Base-by-base conservation (phyloP, 2,797 vertebrate genomes). In the Tokudaia muenninki region DNA sequence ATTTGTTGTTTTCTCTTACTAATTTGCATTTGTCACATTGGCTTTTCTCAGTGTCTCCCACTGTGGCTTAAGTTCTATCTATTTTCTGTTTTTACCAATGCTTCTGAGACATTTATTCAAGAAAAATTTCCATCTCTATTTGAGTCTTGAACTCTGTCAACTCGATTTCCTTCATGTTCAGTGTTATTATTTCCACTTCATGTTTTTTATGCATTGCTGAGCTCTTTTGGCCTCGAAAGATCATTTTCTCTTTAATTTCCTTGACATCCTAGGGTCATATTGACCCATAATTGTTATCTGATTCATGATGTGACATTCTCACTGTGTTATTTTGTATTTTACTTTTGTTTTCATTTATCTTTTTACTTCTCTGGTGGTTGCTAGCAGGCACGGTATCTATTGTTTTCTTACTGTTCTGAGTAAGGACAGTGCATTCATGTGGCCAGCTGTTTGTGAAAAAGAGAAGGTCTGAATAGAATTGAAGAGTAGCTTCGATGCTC, bases 181-280 rank as follows among this genome's bases (percentile, higher is more conserved):
- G 2, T 79, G 86, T 90, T 89, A 10, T 29, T 78, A 47, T 93
- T 95, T 93, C 88, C 94, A 92, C 37, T 34, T 61, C 11, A 70
- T 21, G 7, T 74, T 75, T 81, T 26, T 0, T 67, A 41, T 74
- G 34, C 34, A 41, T 34, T 91, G 52, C 75, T 87, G 47, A 74
- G 31, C 3, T 74, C 34, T 61, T 11, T 24, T 55, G 82, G 21
- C 61, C 88, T 94, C 74, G 92, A 47, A 22, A 79, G 21, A 84
- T 81, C 44, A 78, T 61, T 92, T 93, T 95, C 34, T 72, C 65
- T 89, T 92, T 91, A 47, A 92, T 92, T 89, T 91, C 55, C 63
- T 93, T 94, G 67, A 44, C 74, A 81, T 91, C n/a, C 37, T 72
- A 47, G 13, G 41, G 22, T 47, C 84, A 21, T 50, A 31, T 59